phyloP scores from a whole-genome alignment of 1,140 invertebrate species.

The Drosophila yakuba region DNA sequence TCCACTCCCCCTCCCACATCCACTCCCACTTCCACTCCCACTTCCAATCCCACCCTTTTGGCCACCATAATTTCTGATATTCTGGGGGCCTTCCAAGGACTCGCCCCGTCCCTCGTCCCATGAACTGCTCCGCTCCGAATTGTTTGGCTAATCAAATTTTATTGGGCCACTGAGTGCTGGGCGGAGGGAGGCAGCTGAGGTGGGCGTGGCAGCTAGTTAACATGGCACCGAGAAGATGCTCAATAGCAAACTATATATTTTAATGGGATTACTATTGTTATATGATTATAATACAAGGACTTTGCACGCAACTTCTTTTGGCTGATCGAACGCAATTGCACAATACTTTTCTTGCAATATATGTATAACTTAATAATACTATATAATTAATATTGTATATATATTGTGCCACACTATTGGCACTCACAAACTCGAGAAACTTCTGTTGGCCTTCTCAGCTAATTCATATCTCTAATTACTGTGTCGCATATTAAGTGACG shows the following conservation, averaged over 20 bases:
- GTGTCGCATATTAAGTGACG: not conserved
- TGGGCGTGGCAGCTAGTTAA: conserved; percentile 7
- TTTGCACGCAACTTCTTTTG: too few species aligned
- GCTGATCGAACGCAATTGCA: too few species aligned
- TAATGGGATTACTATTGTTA: not conserved
- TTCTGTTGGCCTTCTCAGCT: not conserved
- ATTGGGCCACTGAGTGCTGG: conserved; percentile 53
- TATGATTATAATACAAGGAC: too few species aligned
- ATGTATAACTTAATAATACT: too few species aligned
- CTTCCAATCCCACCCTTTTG: conserved; percentile 1
- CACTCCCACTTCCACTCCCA: too few species aligned
- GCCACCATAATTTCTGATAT: conserved; percentile 11
- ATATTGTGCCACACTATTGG: too few species aligned
- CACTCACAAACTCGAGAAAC: too few species aligned
- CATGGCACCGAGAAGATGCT: conserved; percentile 10
- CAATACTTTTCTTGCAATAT: too few species aligned
- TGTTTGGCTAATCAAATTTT: conserved; percentile 71
- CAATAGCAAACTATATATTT: not conserved
- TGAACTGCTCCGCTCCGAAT: not conserved
- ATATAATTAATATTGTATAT: too few species aligned
- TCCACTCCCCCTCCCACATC: too few species aligned
- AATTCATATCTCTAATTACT: conserved; percentile 3
- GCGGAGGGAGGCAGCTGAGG: not conserved
- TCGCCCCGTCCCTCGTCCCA: too few species aligned
- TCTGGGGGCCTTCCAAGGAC: not conserved